Percentiles rank a stretch among this genome's conserved stretches.
phyloP scores from a whole-genome alignment of 30 jellyfish, hydroid and myxozoan genomes.

The Pseudorhiza aurosa region DNA sequence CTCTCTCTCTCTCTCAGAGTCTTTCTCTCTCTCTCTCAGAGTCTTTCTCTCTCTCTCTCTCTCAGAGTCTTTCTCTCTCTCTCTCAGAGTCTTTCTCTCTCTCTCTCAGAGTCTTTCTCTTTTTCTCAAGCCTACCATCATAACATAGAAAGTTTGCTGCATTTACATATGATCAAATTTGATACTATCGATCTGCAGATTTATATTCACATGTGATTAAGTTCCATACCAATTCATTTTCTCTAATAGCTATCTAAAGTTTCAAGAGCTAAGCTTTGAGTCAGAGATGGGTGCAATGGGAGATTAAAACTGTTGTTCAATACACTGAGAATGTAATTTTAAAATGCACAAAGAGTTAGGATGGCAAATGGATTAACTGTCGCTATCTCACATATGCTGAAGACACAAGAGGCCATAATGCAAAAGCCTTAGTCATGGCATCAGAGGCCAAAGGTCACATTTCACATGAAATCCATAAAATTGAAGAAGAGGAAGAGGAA shows the following conservation, averaged over 20 bases:
- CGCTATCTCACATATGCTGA: not conserved
- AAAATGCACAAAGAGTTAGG: not conserved
- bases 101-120: too few species aligned
- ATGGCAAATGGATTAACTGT: not conserved
- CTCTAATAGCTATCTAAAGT: not conserved
- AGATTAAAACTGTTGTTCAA: not conserved
- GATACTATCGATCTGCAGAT: too few species aligned
- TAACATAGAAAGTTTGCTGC: too few species aligned
- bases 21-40: too few species aligned
- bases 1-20: too few species aligned
- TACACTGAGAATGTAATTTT: not conserved
- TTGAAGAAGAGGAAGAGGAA: not conserved
- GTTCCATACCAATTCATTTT: too few species aligned
- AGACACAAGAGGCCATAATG: not conserved
- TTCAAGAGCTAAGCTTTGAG: not conserved
- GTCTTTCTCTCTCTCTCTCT: too few species aligned
- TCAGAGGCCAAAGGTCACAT: not conserved
- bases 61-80: too few species aligned
- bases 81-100: too few species aligned
- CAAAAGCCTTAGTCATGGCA: not conserved
- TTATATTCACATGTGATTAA: too few species aligned
- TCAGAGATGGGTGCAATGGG: not conserved
- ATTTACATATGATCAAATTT: too few species aligned
- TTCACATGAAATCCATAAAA: not conserved
- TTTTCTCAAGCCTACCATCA: too few species aligned